Evolutionary conservation across 2,888 invertebrate genomes (phyloP), one percentile per base, ranked within the genome.

Genomic region (Podotricha telesiphe): DNA sequence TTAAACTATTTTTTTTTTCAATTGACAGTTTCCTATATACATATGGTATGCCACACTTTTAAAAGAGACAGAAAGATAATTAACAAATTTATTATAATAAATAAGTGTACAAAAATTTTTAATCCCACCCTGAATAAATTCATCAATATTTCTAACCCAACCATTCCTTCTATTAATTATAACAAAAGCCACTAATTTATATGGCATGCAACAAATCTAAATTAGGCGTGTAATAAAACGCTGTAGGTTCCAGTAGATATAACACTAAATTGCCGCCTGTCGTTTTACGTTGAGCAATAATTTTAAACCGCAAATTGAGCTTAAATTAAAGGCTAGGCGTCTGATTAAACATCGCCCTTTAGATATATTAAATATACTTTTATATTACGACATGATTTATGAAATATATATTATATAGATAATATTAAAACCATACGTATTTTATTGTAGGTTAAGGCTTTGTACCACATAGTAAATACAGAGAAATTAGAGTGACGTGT

Each of bases 231-330:
- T 65, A 61, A 65, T 65, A 65, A 56, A 69, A 59, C 65, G 67
- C 53, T 47, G 63, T 67, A 66, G 50, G 66, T 66, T 62, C 58
- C 62, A 68, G 68, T 68, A 59, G 65, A 71, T 65, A 74, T 75
- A 71, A 72, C 70, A 69, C 73, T 75, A 74, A 73, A 72, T 74
- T 71, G 72, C 69, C 77, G 77, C 76, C 77, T 74, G 73, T 51
- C 77, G 67, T 71, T 77, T 76, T 76, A 67, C 70, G 63, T 65
- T 65, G 67, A 73, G 77, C 77, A 77, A 77, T 75, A 74, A 76
- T 77, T 77, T 69, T 68, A 50, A 61, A 63, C 65, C 75, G 64
- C 74, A 72, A 74, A 75, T 75, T 72, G 74, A 51, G 68, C 73
- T 63, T 62, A 70, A 75, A 75, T 76, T 73, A 76, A 75, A 75